phyloP scores from a whole-genome alignment of 2,888 invertebrate genomes.

The Melitaea athalia region DNA sequence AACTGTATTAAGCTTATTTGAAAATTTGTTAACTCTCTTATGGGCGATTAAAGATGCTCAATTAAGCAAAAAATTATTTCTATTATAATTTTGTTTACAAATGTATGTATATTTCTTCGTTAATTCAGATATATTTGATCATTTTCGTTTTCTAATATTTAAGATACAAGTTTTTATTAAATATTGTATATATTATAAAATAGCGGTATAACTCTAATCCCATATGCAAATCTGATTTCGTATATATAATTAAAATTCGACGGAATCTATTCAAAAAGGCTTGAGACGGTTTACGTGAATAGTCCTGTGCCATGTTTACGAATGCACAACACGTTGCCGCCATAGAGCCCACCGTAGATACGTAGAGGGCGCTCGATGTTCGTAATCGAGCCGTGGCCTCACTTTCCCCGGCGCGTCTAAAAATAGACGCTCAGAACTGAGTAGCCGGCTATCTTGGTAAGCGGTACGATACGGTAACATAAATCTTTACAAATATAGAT shows the following conservation, averaged over 20 bases:
- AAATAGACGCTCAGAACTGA: conserved; percentile 75
- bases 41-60: conserved; percentile 18
- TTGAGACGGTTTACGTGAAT: conserved; percentile 32
- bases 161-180: background rate
- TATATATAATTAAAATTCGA: background rate
- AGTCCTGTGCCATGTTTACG: conserved; percentile 54
- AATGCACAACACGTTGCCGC: conserved; percentile 69
- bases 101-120: background rate
- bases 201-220: background rate
- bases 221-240: background rate
- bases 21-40: conserved; percentile 5
- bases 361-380: conserved; percentile 53
- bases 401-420: conserved; percentile 75
- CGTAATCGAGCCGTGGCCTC: conserved; percentile 66
- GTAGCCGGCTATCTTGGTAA: conserved; percentile 56
- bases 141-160: background rate
- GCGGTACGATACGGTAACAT: conserved; percentile 39
- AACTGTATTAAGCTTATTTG: conserved; percentile 21
- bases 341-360: conserved; percentile 44
- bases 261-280: conserved; percentile 30
- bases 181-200: background rate
- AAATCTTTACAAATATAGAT: conserved; percentile 35
- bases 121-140: background rate
- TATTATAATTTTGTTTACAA: background rate
- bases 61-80: background rate